Conservation (phyloP, 2,113 vertebrate species). For the Eubucco bourcierii region DNA sequence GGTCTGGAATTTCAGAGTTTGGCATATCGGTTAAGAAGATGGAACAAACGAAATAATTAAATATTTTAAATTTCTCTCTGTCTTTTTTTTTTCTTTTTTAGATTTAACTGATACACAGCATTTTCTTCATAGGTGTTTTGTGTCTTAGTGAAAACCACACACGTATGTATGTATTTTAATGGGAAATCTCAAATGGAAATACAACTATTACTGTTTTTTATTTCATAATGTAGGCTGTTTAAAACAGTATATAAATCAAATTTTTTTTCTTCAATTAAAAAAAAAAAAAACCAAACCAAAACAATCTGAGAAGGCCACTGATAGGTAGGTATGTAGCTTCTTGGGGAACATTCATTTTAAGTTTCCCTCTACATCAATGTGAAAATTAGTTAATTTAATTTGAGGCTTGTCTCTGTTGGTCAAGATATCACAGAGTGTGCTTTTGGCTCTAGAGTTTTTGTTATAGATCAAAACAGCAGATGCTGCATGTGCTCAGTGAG, state of each 20-base stretch:
- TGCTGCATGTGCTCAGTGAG: accelerated
- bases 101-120: background rate
- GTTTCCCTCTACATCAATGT: background rate
- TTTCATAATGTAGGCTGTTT: background rate
- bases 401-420: background rate
- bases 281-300: no score
- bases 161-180: background rate
- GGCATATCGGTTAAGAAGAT: background rate
- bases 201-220: background rate
- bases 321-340: background rate
- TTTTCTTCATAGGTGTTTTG: background rate
- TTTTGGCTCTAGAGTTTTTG: background rate
- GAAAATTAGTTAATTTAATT: background rate
- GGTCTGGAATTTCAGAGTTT: no score
- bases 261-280: background rate
- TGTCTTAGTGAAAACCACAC: background rate
- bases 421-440: background rate
- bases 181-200: background rate
- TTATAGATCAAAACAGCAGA: background rate
- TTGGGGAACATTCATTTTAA: background rate
- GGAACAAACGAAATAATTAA: background rate
- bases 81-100: background rate
- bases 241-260: background rate
- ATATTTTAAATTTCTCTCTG: background rate
- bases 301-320: background rate